Conservation (phyloP, 2,113 vertebrate species). For the Neotoma lepida region DNA sequence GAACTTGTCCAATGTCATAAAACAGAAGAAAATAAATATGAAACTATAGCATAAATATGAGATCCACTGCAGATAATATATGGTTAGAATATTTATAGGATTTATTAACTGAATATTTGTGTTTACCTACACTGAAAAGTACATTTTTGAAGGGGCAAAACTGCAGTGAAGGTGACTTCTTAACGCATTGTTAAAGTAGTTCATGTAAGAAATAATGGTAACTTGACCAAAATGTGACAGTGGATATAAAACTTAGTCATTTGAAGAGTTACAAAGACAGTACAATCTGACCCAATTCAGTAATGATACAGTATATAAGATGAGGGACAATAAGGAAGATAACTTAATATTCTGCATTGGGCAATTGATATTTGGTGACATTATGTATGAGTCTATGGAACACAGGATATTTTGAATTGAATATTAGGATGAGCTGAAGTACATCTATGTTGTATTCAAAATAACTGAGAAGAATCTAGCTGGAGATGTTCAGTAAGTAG, state of each 20-base stretch:
- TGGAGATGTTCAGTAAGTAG: conserved; percentile 38
- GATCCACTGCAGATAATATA: not conserved
- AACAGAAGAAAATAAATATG: conserved; percentile 36
- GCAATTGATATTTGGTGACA: not conserved
- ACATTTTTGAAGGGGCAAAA: not conserved
- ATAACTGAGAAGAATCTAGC: conserved; percentile 17
- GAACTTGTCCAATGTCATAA: not conserved
- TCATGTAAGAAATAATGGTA: conserved; percentile 26
- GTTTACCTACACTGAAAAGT: not conserved
- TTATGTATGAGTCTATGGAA: not conserved
- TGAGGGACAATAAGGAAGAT: not conserved
- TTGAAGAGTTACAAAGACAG: not conserved
- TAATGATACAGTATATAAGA: conserved; percentile 18
- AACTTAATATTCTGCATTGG: not conserved
- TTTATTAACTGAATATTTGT: conserved; percentile 38
- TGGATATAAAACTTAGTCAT: conserved; percentile 10
- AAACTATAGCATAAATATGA: not conserved
- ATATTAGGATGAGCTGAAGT: not conserved
- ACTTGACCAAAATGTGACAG: not conserved
- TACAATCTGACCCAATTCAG: conserved; percentile 24
- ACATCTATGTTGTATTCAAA: not conserved
- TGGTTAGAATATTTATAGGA: not conserved
- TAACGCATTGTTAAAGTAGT: not conserved
- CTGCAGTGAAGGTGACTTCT: not conserved
- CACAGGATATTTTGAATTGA: not conserved